phyloP scores from a whole-genome alignment of 2,113 vertebrate species.

The Acrocephalus arundinaceus region DNA sequence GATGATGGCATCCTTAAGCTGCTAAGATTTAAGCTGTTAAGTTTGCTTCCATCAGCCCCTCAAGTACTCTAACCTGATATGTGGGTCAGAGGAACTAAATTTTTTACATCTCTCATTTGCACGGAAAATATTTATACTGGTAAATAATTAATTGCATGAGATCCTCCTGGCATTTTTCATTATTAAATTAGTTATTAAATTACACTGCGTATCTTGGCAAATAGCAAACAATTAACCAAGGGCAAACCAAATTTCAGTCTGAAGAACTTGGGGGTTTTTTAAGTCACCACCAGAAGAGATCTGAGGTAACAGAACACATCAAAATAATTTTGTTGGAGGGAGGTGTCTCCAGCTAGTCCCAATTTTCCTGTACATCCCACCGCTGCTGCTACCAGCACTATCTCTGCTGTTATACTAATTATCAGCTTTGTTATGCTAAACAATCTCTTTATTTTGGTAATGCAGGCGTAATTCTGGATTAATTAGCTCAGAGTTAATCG shows the following conservation, averaged over 20 bases:
- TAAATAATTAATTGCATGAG: slow-evolving; percentile 12
- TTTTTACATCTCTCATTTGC: neutral
- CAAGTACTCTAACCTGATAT: neutral
- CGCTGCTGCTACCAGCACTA: neutral
- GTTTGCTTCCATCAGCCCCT: neutral
- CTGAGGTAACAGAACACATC: neutral
- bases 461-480: neutral
- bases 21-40: neutral
- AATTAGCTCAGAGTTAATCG: neutral
- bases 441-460: neutral
- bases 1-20: neutral
- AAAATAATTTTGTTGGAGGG: neutral
- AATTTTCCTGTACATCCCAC: neutral
- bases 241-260: neutral
- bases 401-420: neutral
- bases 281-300: neutral
- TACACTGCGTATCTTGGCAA: neutral
- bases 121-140: neutral
- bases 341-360: neutral
- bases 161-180: neutral
- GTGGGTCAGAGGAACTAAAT: neutral
- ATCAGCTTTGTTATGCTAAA: slow-evolving; percentile 10
- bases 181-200: slow-evolving; percentile 30
- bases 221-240: neutral
- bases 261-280: neutral